Base-by-base conservation (phyloP, 1,140 invertebrate species). In the Vollenhovia emeryi region DNA sequence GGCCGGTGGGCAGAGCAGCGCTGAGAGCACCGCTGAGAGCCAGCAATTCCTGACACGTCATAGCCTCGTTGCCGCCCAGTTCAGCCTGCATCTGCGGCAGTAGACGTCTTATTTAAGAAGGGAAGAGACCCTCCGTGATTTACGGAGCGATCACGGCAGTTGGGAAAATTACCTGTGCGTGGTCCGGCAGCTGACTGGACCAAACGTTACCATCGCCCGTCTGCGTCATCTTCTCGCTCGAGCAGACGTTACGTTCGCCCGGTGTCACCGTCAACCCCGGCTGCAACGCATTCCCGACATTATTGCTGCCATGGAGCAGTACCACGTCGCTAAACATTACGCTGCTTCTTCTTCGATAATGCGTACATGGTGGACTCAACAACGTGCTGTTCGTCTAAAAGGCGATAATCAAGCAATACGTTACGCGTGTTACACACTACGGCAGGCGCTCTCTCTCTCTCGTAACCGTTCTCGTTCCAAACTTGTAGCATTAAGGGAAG, bases 41-140 rank as follows among this genome's bases (percentile, higher is more conserved):
- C 57, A 99, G 95, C 2, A 99, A 95, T 95, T 99, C 98, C 94
- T 98, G 98, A 95, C 98, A 99, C 2, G 98, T 98, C 96, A 98
- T 97, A 11, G 96, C 96, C 82, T 96, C 96, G 24, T 95, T 94
- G 94, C 94, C 90, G 92, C 95, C 92, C 94, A 96, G 91, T 91
- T 96, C 91, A 91, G 93, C 84, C 95, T 96, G 74, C 93, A 96
- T 86, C 90, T 91, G 59, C 24, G 71, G 82, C 82, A 82, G 84
- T 18, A 27, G 6, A 9, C 11, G 48, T 21, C 4, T 24, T 27
- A 21, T 21, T 24, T 21, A 21, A 36, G 60, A 18, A 36, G 24
- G 30, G 18, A 21, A 50, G 27, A 24, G n/a, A 24, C 7, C n/a
- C 33, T 11, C 4, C 6, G 8, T 36, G 24, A 40, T 52, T 52